Base-by-base conservation (phyloP, 2,113 vertebrate species). In the Sisor rabdophorus region DNA sequence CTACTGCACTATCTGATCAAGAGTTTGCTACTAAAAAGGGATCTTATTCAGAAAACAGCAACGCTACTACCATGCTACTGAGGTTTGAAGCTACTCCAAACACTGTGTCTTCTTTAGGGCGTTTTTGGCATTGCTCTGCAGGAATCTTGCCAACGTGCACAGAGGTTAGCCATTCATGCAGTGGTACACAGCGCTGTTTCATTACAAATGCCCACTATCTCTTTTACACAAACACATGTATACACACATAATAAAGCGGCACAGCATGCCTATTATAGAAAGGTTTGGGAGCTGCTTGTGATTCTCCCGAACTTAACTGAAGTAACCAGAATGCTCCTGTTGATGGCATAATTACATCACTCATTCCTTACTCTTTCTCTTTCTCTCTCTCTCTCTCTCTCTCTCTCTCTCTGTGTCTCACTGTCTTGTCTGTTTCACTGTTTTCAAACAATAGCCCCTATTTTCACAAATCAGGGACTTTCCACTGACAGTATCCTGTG, bases 321-420 rank as follows among this genome's bases (percentile, higher is more conserved):
- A 59, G 75, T 69, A 53, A 76, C 52, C 76, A 82, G 69, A 67
- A 47, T 73, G 44, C 47, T 58, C 44, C 44, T 8, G 26, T 64
- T 77, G 65, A 73, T 79, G 76, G 54, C 67, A 73, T 61, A 83
- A 86, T 90, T 82, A 86, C 70, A 84, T 87, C 84, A 83, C 24
- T 73, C 60, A 56, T 63, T 55, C 60, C 32, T 48, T 44, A 9
- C 40, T 44, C 40, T 44, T 9, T 6, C 64, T n/a, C 32, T 44
- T 56, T 40, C 52, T 36, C 15, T 1, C 64, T n/a, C 32, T 44
- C 60, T 40, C 52, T 36, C 15, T 1, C 40, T 44, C 40, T 44
- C 40, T 6, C 64, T n/a, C 32, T 44, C 60, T 40, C 52, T 36
- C 15, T 1, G 54, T 40, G 26, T 26, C 48, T 16, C 32, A 53